Conservation (phyloP, 2,888 invertebrate genomes). For the Crocallis elinguaria region DNA sequence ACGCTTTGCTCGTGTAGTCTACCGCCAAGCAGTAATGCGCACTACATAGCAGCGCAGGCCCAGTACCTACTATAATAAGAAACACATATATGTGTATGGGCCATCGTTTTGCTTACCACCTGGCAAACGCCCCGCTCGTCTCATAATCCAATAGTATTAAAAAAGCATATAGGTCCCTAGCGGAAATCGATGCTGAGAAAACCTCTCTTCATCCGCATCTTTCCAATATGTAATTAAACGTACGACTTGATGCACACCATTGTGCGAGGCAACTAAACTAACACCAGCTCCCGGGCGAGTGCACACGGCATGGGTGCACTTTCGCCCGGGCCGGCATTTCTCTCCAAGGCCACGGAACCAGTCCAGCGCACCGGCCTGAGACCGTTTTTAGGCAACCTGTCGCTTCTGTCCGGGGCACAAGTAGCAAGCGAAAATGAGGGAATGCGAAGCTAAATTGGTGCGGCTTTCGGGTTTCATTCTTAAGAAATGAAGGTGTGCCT, state of each 20-base stretch:
- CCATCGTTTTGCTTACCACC: too few species aligned
- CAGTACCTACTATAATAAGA: too few species aligned
- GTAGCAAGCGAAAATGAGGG: constrained; percentile 15
- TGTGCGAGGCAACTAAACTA: not conserved
- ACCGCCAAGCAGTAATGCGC: too few species aligned
- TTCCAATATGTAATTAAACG: not conserved
- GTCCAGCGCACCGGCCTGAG: constrained; percentile 37
- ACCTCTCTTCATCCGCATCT: too few species aligned
- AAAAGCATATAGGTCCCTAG: too few species aligned
- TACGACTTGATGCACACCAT: not conserved
- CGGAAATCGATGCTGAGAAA: too few species aligned
- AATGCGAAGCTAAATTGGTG: constrained; percentile 15
- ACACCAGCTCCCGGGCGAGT: constrained; percentile 20
- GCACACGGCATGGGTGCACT: constrained; percentile 42
- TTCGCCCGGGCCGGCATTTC: constrained; percentile 58
- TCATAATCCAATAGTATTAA: too few species aligned
- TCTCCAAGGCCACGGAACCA: constrained; percentile 56
- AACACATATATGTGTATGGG: too few species aligned
- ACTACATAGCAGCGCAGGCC: too few species aligned
- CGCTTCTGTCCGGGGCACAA: constrained; percentile 14
- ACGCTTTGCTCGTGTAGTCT: too few species aligned
- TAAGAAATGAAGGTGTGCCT: not conserved
- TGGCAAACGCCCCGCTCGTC: too few species aligned
- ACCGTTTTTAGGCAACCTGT: constrained; percentile 40
- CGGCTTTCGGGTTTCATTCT: constrained; percentile 12